Evolutionary conservation across 2,888 invertebrate species (phyloP).

Genomic region (Hydropsyche betteni): DNA sequence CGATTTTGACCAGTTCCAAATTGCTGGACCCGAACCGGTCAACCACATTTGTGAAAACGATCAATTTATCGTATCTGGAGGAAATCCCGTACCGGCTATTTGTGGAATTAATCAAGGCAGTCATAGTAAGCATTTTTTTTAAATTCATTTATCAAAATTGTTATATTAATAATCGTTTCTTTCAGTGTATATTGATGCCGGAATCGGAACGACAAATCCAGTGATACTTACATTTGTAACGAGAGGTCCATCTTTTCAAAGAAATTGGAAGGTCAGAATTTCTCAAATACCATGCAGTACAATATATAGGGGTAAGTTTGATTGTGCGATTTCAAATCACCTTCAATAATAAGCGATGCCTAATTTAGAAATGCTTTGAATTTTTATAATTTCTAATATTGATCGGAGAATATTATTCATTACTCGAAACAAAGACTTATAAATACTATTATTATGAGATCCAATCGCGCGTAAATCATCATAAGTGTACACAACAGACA

Average conservation of each 20-base stretch:
- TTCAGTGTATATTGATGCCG: constrained; percentile 86
- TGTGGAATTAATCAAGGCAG: constrained; percentile 84
- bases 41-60: constrained; percentile 86
- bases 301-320: constrained; percentile 69
- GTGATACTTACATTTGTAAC: constrained; percentile 84
- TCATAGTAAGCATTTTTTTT: constrained; percentile 71
- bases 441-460: no score
- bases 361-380: no score
- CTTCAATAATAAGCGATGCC: no score
- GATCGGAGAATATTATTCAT: no score
- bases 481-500: no score
- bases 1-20: constrained; percentile 80
- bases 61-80: constrained; percentile 86
- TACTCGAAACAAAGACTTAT: no score
- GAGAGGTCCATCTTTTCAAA: constrained; percentile 75
- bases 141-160: neutral
- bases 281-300: constrained; percentile 83
- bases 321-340: no score
- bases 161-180: neutral
- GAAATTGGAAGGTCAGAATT: constrained; percentile 83
- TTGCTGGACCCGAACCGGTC: constrained; percentile 78
- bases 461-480: no score
- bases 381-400: no score
- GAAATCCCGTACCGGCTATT: constrained; percentile 80
- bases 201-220: constrained; percentile 77